These are phyloP conservation scores for Brachypteracias leptosomus DNA, from an alignment of 2,113 vertebrate species.

Conservation along the genomic window DNA sequence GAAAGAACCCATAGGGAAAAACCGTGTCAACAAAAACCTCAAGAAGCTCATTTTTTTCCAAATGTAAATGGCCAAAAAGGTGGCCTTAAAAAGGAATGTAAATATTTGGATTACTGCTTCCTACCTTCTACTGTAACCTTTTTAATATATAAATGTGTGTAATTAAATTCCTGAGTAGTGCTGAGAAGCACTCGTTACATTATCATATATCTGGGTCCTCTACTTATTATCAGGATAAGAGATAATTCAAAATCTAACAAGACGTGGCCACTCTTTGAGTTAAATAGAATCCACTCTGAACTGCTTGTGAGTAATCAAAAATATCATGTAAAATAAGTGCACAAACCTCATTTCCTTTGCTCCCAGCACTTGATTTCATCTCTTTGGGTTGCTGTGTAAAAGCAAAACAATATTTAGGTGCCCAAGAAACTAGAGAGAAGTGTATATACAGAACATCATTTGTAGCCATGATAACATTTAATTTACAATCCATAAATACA, in stretches of 20 bases:
- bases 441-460: background rate
- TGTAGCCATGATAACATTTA: background rate
- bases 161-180: background rate
- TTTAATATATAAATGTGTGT: background rate
- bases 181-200: background rate
- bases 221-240: background rate
- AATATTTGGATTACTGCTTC: background rate
- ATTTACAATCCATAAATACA: background rate
- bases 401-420: constrained; percentile 53
- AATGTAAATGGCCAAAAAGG: background rate
- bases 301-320: background rate
- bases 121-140: background rate
- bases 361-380: constrained; percentile 87
- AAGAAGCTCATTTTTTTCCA: background rate
- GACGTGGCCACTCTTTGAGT: background rate
- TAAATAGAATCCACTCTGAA: background rate
- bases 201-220: background rate
- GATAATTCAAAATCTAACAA: background rate
- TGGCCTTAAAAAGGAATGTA: background rate
- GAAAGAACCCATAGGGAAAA: background rate
- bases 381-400: constrained; percentile 92
- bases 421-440: background rate
- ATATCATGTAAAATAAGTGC: background rate
- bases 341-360: constrained; percentile 93
- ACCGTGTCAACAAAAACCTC: background rate